Percentiles rank a stretch among this genome's conserved stretches.
phyloP scores from a whole-genome alignment of 2,797 vertebrate genomes.

The Bradypodion pumilum region DNA sequence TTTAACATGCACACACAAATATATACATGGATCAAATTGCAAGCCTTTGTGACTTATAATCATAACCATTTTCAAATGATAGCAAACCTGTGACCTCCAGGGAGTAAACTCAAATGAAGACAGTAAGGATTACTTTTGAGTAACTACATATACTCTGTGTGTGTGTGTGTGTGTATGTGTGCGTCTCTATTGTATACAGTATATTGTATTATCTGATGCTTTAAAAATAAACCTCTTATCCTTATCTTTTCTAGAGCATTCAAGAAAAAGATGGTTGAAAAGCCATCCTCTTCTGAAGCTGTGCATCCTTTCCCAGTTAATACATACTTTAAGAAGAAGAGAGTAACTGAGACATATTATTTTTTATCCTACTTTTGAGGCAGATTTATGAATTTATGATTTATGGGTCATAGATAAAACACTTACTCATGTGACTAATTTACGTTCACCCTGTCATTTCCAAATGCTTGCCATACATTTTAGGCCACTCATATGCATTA shows the following conservation, averaged over 20 bases:
- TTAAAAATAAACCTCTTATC: constrained; percentile 30
- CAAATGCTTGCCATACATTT: not conserved
- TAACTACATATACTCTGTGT: not conserved
- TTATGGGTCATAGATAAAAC: not conserved
- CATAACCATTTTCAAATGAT: not conserved
- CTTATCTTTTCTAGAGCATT: not conserved
- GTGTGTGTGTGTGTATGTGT: too few relatives aligned
- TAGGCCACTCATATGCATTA: not conserved
- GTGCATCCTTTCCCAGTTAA: not conserved
- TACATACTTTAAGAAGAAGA: not conserved
- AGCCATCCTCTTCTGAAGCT: not conserved
- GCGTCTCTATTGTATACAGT: too few relatives aligned
- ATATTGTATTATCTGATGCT: not conserved
- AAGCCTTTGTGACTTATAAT: too few relatives aligned
- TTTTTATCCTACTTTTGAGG: not conserved
- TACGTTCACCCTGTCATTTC: not conserved
- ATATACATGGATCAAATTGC: too few relatives aligned
- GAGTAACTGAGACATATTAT: not conserved
- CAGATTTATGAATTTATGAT: not conserved
- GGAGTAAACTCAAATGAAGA: not conserved
- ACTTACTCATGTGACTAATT: not conserved
- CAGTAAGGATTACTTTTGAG: not conserved
- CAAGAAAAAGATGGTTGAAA: not conserved
- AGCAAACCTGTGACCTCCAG: not conserved
- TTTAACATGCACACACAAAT: too few relatives aligned